Evolutionary conservation across 1,140 invertebrate genomes (phyloP).

Genomic region (Fopius arisanus): DNA sequence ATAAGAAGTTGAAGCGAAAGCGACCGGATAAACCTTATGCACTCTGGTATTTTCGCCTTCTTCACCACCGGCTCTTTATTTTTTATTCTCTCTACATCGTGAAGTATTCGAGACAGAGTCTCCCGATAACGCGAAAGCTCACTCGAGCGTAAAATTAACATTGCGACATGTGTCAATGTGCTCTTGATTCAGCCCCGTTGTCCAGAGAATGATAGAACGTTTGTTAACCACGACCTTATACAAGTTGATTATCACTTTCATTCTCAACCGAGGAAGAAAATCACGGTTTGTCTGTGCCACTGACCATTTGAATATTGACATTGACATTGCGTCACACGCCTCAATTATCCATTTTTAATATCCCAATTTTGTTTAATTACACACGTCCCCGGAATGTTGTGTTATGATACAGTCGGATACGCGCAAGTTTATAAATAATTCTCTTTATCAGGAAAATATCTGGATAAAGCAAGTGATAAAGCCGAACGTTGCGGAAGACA

Average conservation of each 20-base stretch:
- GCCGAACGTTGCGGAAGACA: neutral
- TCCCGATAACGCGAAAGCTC: neutral
- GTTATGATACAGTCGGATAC: no score
- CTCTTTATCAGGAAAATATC: neutral
- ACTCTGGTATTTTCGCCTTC: conserved; percentile 13
- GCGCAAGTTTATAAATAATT: neutral
- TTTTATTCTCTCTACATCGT: neutral
- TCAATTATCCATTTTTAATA: no score
- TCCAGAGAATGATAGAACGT: neutral
- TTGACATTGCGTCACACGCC: neutral
- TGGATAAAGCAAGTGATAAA: neutral
- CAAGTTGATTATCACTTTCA: neutral
- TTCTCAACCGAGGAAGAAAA: neutral
- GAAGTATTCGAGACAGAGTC: neutral
- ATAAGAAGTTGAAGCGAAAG: conserved; percentile 13
- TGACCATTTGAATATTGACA: neutral
- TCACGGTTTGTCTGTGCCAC: neutral
- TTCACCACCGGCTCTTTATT: neutral
- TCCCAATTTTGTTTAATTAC: no score
- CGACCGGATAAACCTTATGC: neutral
- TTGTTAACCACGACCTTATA: neutral
- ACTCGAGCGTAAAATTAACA: conserved; percentile 21
- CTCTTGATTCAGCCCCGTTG: neutral
- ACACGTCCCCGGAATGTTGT: no score
- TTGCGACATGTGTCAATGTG: conserved; percentile 23